A percentile compares a stretch with the other conserved stretches of the same genome.
Evolutionary conservation across 1,140 invertebrate species (phyloP).

Genomic region (Drosophila pachea): DNA sequence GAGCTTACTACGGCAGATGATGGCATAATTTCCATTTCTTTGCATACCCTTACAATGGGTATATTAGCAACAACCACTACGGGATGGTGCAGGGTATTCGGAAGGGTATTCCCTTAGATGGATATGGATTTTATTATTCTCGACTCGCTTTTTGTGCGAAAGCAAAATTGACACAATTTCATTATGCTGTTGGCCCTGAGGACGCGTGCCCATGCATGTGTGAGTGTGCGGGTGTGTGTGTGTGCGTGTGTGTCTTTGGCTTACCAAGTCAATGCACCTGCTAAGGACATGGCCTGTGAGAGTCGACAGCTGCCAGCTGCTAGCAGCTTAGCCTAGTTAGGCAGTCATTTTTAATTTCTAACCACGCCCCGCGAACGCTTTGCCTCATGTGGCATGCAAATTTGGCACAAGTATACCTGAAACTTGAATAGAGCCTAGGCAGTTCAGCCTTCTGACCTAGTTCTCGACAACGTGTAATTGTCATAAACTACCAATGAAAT

Average conservation of each 20-base stretch:
- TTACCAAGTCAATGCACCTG: constrained; percentile 62
- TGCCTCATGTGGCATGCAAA: constrained; percentile 31
- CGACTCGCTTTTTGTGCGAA: constrained; percentile 1
- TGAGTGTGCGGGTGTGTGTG: neutral
- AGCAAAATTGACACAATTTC: constrained; percentile 66
- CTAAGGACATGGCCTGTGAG: constrained; percentile 40
- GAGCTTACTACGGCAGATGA: constrained; percentile 43
- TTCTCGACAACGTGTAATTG: constrained; percentile 9
- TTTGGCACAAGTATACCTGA: constrained; percentile 41
- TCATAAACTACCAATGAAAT: no score
- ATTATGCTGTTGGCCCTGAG: constrained; percentile 17
- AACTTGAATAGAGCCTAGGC: constrained; percentile 28
- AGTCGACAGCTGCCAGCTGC: constrained; percentile 54
- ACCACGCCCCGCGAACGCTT: constrained; percentile 23
- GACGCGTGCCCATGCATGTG: constrained; percentile 1
- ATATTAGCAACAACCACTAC: neutral
- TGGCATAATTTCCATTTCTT: constrained; percentile 55
- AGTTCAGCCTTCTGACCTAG: constrained; percentile 34
- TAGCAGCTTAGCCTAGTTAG: constrained; percentile 64
- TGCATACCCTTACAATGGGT: constrained; percentile 1
- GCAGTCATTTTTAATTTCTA: constrained; percentile 13
- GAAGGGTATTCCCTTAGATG: neutral
- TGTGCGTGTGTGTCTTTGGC: no score
- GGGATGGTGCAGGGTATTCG: neutral
- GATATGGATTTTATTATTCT: neutral